Evolutionary conservation across 2,113 vertebrate species (phyloP).

Genomic region (Athene cunicularia): DNA sequence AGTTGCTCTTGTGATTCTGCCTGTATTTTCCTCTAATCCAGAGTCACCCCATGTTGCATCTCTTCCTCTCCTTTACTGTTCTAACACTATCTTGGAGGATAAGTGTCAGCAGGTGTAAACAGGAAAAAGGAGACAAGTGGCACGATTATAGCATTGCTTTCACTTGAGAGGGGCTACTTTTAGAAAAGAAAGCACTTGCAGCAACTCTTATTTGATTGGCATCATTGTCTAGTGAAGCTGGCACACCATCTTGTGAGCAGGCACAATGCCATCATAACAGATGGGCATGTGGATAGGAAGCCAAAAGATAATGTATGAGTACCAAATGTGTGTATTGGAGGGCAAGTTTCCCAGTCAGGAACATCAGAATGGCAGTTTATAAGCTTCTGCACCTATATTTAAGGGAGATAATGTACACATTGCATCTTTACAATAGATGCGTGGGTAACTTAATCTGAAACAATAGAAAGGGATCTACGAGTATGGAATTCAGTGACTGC

Average conservation of each 20-base stretch:
- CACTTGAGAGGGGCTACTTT: constrained; percentile 51
- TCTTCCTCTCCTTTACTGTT: not conserved
- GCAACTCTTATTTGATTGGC: constrained; percentile 57
- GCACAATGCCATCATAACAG: constrained; percentile 68
- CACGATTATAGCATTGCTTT: constrained; percentile 27
- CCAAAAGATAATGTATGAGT: constrained; percentile 74
- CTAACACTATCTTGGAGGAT: not conserved
- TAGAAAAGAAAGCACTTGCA: constrained; percentile 39
- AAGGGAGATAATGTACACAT: not conserved
- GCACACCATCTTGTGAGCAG: constrained; percentile 65
- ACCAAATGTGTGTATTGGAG: constrained; percentile 72
- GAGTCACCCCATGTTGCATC: not conserved
- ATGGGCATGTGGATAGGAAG: constrained; percentile 67
- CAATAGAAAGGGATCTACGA: not conserved
- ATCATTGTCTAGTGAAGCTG: constrained; percentile 69
- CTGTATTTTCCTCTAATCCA: not conserved
- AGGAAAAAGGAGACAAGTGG: constrained; percentile 46
- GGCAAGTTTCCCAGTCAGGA: constrained; percentile 69
- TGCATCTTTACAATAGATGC: not conserved
- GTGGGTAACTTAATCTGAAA: not conserved
- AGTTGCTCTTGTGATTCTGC: not conserved
- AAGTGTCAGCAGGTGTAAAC: constrained; percentile 66
- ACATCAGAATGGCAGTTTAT: constrained; percentile 22
- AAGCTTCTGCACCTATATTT: constrained; percentile 55
- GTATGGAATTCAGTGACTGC: not conserved